These are phyloP conservation scores for Lycorma delicatula DNA, from an alignment of 1,140 invertebrate genomes.

Conservation along the genomic window DNA sequence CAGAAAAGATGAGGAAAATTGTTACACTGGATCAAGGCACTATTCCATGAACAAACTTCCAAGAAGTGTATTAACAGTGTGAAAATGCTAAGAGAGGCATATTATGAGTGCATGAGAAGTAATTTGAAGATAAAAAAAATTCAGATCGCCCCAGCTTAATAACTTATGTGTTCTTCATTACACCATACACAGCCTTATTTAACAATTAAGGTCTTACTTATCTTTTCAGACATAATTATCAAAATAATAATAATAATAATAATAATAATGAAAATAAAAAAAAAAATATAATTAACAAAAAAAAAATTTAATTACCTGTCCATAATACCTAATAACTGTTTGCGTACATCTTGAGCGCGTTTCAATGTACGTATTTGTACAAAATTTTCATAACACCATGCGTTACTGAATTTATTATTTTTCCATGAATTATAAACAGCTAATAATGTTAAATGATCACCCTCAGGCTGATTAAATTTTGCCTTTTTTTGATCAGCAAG, in stretches of 20 bases:
- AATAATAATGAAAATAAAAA: slow-evolving; percentile 15
- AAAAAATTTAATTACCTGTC: slow-evolving; percentile 54
- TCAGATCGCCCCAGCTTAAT: too few relatives aligned
- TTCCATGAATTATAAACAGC: slow-evolving; percentile 99
- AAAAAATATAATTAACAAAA: slow-evolving; percentile 15
- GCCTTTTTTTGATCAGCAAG: slow-evolving; percentile 98
- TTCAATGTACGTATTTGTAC: slow-evolving; percentile 96
- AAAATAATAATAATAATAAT: neutral
- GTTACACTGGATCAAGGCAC: too few relatives aligned
- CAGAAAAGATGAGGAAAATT: too few relatives aligned
- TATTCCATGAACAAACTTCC: too few relatives aligned
- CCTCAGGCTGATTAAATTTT: slow-evolving; percentile 98
- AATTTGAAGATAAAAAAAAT: too few relatives aligned
- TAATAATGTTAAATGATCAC: slow-evolving; percentile 95
- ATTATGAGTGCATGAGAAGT: too few relatives aligned
- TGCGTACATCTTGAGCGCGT: slow-evolving; percentile 94
- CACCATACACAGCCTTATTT: too few relatives aligned
- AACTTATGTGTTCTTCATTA: too few relatives aligned
- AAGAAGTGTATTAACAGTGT: too few relatives aligned
- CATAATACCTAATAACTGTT: slow-evolving; percentile 97
- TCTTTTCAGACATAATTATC: neutral
- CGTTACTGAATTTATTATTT: slow-evolving; percentile 97
- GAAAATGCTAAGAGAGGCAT: too few relatives aligned
- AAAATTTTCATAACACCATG: slow-evolving; percentile 99
- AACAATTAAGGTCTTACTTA: neutral